phyloP scores from a whole-genome alignment of 2,888 invertebrate genomes.

The Troides oblongomaculatus region DNA sequence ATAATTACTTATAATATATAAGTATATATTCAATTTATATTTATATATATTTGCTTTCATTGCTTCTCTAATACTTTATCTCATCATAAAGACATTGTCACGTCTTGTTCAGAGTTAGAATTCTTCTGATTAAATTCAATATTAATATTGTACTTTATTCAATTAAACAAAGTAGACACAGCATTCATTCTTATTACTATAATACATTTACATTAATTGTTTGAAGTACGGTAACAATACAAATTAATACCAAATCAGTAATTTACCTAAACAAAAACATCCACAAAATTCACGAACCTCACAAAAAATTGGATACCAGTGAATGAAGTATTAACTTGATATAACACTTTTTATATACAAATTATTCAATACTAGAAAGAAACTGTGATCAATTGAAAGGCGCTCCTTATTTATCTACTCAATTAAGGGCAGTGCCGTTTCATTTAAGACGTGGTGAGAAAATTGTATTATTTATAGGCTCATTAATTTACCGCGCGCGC shows the following conservation, averaged over 20 bases:
- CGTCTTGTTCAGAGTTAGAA: too few relatives aligned
- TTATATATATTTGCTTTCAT: too few relatives aligned
- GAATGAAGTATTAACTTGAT: neutral
- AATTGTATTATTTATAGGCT: constrained; percentile 29
- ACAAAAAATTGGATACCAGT: neutral
- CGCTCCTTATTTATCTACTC: constrained; percentile 27
- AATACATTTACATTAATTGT: too few relatives aligned
- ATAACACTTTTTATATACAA: neutral
- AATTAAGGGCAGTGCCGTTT: constrained; percentile 25
- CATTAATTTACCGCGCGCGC: constrained; percentile 26
- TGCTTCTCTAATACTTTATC: too few relatives aligned
- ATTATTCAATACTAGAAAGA: neutral
- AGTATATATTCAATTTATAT: too few relatives aligned
- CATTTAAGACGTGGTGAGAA: constrained; percentile 27
- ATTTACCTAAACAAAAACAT: too few relatives aligned
- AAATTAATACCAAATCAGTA: too few relatives aligned
- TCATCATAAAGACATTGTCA: too few relatives aligned
- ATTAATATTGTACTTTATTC: neutral
- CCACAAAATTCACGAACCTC: neutral
- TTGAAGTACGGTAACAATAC: neutral
- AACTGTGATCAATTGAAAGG: constrained; percentile 3
- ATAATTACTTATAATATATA: too few relatives aligned
- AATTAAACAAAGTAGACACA: neutral
- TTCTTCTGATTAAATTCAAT: neutral
- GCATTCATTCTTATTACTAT: too few relatives aligned